Base-by-base conservation (phyloP, 2,888 invertebrate genomes). In the Oscheius sp. region DNA sequence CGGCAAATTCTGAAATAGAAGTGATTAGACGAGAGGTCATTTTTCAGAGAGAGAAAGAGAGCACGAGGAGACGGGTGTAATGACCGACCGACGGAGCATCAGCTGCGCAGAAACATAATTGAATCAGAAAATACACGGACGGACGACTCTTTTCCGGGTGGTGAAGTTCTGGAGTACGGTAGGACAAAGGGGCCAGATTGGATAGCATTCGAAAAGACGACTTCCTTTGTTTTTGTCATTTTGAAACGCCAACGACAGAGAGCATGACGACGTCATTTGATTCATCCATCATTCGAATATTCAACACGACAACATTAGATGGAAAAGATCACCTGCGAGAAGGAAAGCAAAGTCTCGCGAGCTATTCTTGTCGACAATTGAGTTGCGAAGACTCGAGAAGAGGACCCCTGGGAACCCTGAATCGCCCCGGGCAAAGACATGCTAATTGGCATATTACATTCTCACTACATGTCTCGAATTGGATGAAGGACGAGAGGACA, bases 341-440 rank as follows among this genome's bases (percentile, higher is more conserved):
- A 22, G 47, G 20, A 12, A 20, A 12, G n/a, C n/a, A 24, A 47
- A 47, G 47, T 9, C 17, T 45, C 9, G 8, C 5, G 6, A 12
- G 30, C 59, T 59, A 59, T 59, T 59, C 59, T 44, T 17, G 26
- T 41, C 59, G 41, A 59, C 59, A 59, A 59, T 59, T 41, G 59
- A 59, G 59, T 59, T 59, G 59, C 54, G 32, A 54, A 33, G 33
- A 24, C 20, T 47, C 36, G 22, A 20, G 47, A 24, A 17, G 47
- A 45, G n/a, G 14, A n/a, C 33, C 54, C 54, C 22, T n/a, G 54
- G 54, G 54, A 33, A 54, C 30, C n/a, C 30, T 54, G 17, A 33
- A 54, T 32, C 33, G 32, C 54, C 22, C 33, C 32, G 32, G 51
- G 54, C 54, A 32, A 32, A 28, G 20, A 33, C 32, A 32, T 30